Percentiles rank a stretch among this genome's conserved stretches.
These are phyloP conservation scores for Columbina picui DNA, from an alignment of 2,113 vertebrate species.

Conservation along the genomic window DNA sequence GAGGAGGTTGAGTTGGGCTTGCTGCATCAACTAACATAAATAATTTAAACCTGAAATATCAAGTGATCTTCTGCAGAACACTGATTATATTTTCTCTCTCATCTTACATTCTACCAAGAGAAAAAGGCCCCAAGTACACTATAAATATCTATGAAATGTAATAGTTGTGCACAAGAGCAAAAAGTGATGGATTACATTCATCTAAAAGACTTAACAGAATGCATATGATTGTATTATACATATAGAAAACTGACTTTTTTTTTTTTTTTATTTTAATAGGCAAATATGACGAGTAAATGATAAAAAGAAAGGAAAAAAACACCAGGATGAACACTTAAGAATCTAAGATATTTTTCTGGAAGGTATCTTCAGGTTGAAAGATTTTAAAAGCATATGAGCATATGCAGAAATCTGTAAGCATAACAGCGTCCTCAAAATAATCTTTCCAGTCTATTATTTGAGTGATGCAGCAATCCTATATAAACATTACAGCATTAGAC, in stretches of 20 bases:
- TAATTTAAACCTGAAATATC: not conserved
- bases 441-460: not conserved
- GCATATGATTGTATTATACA: not conserved
- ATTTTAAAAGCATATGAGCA: not conserved
- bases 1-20: not conserved
- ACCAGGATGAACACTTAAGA: not conserved
- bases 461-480: not conserved
- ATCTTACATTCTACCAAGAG: not conserved
- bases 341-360: not conserved
- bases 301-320: not conserved
- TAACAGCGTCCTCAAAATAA: not conserved
- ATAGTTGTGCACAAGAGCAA: not conserved
- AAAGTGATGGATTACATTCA: not conserved
- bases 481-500: not conserved
- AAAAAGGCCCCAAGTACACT: not conserved
- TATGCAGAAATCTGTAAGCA: not conserved
- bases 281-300: not conserved
- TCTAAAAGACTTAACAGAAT: not conserved
- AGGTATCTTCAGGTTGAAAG: not conserved
- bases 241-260: not conserved
- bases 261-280: not conserved
- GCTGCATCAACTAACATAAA: not conserved
- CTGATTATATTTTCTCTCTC: not conserved
- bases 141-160: not conserved
- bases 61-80: not conserved